Evolutionary conservation across 2,888 invertebrate genomes (phyloP), one percentile per base, ranked within the genome.

Genomic region (Hypsopygia costalis): DNA sequence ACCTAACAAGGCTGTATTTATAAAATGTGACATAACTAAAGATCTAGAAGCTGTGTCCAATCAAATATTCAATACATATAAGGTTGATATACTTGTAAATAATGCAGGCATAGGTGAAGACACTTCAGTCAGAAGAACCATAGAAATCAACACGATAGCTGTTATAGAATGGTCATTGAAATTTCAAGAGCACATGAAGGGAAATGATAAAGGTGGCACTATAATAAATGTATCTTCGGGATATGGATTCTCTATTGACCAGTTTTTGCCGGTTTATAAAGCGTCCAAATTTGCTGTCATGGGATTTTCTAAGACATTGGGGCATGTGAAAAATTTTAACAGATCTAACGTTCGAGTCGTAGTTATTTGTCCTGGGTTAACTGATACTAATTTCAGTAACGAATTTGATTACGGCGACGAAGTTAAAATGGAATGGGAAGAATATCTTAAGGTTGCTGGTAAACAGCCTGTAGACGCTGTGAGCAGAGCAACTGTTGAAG

Each of bases 221-320:
- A 81, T 92, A 29, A 75, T 92, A n/a, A 92, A 93, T 61, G 77
- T 91, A 22, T 80, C 91, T 1, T 91, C 92, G 1, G 81, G 90
- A 12, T 77, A 88, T 46, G 91, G 91, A 0, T 68, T 88, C 11
- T 65, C 73, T 47, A 68, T 83, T 0, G 64, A 81, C 21, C 78
- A 81, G 9, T 79, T 78, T 10, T 55, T 79, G 20, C 91, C 91
- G 1, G 71, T 88, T n/a, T 91, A 91, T 59, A 81, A 83, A 1
- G 90, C 90, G 0, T 90, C 91, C 0, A 91, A 91, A 58, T 82
- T 80, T 47, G 88, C 82, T 10, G 80, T 90, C 1, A 56, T 81
- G 27, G 89, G 87, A 6, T 61, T 90, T 34, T 75, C 75, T 28
- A 71, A 70, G 37, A 81, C 82, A 2, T 31, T 82, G 66, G 58